These are phyloP conservation scores for Phorcus lineatus DNA, from an alignment of 2,888 invertebrate species.

Conservation along the genomic window DNA sequence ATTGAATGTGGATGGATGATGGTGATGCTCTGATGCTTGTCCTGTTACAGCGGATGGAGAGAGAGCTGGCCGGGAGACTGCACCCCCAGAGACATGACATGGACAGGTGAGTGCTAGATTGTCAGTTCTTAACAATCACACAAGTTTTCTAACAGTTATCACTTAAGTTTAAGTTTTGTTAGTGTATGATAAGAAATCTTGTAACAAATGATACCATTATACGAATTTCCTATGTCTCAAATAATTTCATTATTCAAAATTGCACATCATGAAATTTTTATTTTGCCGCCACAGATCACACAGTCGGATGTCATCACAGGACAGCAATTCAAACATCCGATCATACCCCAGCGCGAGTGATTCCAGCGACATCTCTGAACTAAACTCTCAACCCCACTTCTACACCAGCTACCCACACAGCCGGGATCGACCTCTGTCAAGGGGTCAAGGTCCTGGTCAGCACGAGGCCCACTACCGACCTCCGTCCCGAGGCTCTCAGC, in stretches of 20 bases:
- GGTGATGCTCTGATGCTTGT: neutral
- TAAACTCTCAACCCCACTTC: conserved; percentile 36
- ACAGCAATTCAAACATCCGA: neutral
- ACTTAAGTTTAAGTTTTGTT: too few species aligned
- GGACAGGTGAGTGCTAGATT: neutral
- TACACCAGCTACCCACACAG: conserved; percentile 34
- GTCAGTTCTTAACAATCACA: too few species aligned
- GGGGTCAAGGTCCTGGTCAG: conserved; percentile 27
- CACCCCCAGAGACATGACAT: neutral
- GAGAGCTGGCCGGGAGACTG: neutral
- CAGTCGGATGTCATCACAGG: conserved; percentile 3
- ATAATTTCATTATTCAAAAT: too few species aligned
- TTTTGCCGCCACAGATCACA: neutral
- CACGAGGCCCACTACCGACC: conserved; percentile 30
- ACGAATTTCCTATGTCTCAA: too few species aligned
- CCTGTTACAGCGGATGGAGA: neutral
- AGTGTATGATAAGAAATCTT: too few species aligned
- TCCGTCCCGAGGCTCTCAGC: conserved; percentile 11
- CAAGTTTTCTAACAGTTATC: too few species aligned
- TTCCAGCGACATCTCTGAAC: conserved; percentile 26
- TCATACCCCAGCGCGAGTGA: conserved; percentile 34
- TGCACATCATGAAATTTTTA: too few species aligned
- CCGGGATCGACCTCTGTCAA: conserved; percentile 36
- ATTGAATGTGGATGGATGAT: neutral
- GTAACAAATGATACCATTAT: too few species aligned